Percentiles rank a stretch among this genome's conserved stretches.
These are phyloP conservation scores for Albula goreensis DNA, from an alignment of 2,113 vertebrate species.

Conservation along the genomic window DNA sequence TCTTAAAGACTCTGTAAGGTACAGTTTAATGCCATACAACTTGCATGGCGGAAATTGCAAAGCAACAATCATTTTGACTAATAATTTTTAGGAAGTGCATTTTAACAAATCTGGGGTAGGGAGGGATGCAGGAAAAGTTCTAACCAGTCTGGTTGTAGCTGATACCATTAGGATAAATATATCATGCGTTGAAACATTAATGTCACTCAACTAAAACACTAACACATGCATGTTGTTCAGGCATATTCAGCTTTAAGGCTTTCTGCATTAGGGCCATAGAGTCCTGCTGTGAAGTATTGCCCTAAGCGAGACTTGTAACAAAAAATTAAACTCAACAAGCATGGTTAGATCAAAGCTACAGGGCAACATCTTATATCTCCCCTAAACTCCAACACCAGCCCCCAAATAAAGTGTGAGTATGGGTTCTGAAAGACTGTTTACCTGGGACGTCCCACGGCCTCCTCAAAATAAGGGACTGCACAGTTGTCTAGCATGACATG, in stretches of 20 bases:
- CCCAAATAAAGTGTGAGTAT: background rate
- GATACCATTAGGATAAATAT: background rate
- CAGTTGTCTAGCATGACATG: conserved; percentile 96
- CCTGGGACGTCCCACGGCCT: conserved; percentile 90
- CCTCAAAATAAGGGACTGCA: conserved; percentile 86
- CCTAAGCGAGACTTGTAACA: too few relatives aligned
- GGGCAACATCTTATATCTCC: background rate
- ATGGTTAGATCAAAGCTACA: background rate
- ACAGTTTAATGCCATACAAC: background rate
- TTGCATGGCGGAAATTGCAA: background rate
- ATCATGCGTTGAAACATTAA: background rate
- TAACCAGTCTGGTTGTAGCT: background rate
- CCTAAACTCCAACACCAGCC: background rate
- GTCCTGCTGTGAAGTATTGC: too few relatives aligned
- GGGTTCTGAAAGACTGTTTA: conserved; percentile 43
- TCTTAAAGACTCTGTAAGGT: background rate
- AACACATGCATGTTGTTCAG: too few relatives aligned
- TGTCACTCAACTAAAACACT: background rate
- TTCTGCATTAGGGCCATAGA: too few relatives aligned
- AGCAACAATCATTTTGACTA: too few relatives aligned
- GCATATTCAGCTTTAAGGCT: too few relatives aligned
- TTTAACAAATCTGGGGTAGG: too few relatives aligned
- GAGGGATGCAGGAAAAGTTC: background rate
- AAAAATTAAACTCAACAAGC: background rate
- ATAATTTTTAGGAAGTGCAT: too few relatives aligned